These are phyloP conservation scores for Shargacucullia verbasci DNA, from an alignment of 2,888 invertebrate species.

Conservation along the genomic window DNA sequence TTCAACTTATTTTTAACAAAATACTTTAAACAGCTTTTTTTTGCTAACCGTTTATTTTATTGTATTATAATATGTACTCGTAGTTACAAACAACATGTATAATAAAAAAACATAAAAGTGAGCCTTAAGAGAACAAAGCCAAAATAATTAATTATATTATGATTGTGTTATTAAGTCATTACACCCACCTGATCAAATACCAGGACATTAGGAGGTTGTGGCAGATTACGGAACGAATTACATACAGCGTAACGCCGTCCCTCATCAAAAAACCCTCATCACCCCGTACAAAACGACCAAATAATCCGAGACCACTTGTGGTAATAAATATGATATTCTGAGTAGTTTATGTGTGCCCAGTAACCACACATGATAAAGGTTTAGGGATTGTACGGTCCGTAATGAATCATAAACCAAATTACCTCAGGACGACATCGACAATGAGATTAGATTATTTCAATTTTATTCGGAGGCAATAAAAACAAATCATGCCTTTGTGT, in stretches of 20 bases:
- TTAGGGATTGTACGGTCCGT: slow-evolving; percentile 42
- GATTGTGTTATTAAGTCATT: slow-evolving; percentile 57
- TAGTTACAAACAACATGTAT: no score
- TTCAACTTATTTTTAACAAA: no score
- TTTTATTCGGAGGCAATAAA: slow-evolving; percentile 49
- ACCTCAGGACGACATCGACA: slow-evolving; percentile 49
- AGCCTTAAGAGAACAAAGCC: slow-evolving; percentile 32
- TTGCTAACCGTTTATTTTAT: no score
- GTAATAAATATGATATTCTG: slow-evolving; percentile 68
- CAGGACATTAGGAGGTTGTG: slow-evolving; percentile 64
- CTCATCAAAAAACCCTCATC: slow-evolving; percentile 80
- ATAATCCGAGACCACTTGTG: slow-evolving; percentile 65
- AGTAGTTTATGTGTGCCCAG: slow-evolving; percentile 63
- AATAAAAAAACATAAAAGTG: not conserved
- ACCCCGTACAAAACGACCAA: slow-evolving; percentile 69
- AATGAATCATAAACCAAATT: slow-evolving; percentile 56
- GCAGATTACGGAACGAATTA: slow-evolving; percentile 71
- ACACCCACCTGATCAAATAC: slow-evolving; percentile 62
- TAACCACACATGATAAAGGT: slow-evolving; percentile 56
- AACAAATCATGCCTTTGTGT: slow-evolving; percentile 48
- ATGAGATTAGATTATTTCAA: slow-evolving; percentile 49
- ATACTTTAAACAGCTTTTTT: no score
- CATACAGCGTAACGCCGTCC: slow-evolving; percentile 68
- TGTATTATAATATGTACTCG: no score
- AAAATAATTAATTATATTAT: slow-evolving; percentile 30